Evolutionary conservation across 2,797 vertebrate species (phyloP).

Genomic region (Acipenser oxyrinchus): DNA sequence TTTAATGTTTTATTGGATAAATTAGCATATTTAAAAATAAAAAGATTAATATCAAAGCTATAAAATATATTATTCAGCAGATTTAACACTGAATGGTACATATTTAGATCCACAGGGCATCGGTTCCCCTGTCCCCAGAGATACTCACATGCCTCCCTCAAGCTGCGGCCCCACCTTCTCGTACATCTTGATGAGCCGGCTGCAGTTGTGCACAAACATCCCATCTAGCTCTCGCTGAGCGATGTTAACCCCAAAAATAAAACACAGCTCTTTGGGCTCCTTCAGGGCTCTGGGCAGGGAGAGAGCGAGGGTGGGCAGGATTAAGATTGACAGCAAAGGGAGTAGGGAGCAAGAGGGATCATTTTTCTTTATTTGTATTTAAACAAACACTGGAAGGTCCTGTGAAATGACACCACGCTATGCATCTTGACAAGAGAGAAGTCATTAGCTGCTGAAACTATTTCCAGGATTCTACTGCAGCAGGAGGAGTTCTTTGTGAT

Average conservation of each 20-base stretch:
- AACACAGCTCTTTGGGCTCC: constrained; percentile 92
- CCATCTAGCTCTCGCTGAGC: constrained; percentile 86
- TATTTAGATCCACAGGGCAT: background rate
- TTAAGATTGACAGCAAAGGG: background rate
- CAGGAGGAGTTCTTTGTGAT: no score
- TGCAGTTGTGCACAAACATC: constrained; percentile 98
- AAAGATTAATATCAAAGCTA: no score
- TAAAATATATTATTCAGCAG: no score
- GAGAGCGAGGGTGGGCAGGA: constrained; percentile 7
- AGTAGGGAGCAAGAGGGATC: background rate
- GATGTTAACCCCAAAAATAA: constrained; percentile 95
- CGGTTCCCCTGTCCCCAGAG: background rate
- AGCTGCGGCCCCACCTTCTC: constrained; percentile 97
- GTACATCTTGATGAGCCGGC: constrained; percentile 97
- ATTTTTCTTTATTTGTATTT: background rate
- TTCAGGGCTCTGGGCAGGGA: constrained; percentile 74
- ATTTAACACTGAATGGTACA: no score
- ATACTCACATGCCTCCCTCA: constrained; percentile 94
- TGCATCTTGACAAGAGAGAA: no score
- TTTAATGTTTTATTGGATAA: no score
- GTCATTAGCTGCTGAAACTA: no score
- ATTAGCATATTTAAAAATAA: no score
- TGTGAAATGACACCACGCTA: no score
- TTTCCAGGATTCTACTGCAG: no score
- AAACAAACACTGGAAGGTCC: no score